Evolutionary conservation across 2,113 vertebrate species (phyloP), one percentile per base, ranked within the genome.

Genomic region (Cygnus buccinator): DNA sequence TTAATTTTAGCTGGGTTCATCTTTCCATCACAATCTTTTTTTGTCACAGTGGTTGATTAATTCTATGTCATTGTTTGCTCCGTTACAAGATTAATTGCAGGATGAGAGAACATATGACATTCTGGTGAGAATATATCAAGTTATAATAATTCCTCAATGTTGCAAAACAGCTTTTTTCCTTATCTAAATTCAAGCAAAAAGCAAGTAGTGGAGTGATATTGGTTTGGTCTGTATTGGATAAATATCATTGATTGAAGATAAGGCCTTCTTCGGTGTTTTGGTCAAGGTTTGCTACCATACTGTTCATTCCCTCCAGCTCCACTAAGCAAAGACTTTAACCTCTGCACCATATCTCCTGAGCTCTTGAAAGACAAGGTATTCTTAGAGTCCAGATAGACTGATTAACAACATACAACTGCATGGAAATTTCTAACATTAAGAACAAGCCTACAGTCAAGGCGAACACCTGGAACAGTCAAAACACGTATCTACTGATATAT

Each of bases 61-160:
- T 96, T 94, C 81, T 50, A 41, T 95, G 81, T 65, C 90, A 87
- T 95, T 96, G 94, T 97, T 97, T 97, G 90, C 90, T 96, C 84
- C 94, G 86, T 89, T 92, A 81, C 88, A 95, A 96, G 96, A 96
- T 97, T 96, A 97, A 97, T 97, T 96, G 90, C 92, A 94, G 92
- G 89, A 89, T 78, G 86, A 73, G 88, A 95, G 63, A 96, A 91
- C 62, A 82, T 70, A 91, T 77, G 91, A 89, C 86, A 94, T 84
- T 92, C 70, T 93, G 58, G 55, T 70, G 84, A 81, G 23, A 89
- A 91, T 70, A 79, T 20, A 92, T 78, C 70, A 55, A 87, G 62
- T 89, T 89, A 76, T 82, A 93, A 59, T 63, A 77, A 91, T 87
- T 84, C 84, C 67, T 79, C 57, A 84, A 57, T 59, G 59, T 26